These are phyloP conservation scores for Cataglyphis hispanica DNA, from an alignment of 1,140 invertebrate genomes.

Conservation along the genomic window DNA sequence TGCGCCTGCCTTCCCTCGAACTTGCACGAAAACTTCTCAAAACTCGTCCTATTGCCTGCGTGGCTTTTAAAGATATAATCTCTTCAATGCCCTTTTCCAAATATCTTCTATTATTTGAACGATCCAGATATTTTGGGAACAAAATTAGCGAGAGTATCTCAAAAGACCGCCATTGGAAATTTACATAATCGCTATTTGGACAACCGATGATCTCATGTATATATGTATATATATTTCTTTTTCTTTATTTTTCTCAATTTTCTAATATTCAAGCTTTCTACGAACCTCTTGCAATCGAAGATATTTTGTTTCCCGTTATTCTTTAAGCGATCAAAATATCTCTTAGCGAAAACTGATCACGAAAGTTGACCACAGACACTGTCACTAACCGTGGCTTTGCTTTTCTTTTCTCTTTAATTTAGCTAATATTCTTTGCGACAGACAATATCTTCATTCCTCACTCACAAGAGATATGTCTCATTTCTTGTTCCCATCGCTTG, in stretches of 20 bases:
- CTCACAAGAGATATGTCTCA: background rate
- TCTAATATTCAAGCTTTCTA: background rate
- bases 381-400: background rate
- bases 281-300: background rate
- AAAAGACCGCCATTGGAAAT: background rate
- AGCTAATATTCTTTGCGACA: background rate
- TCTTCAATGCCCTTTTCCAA: background rate
- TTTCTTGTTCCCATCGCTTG: slow-evolving; percentile 7
- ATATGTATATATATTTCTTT: background rate
- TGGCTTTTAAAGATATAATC: slow-evolving; percentile 19
- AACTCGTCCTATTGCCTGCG: slow-evolving; percentile 41
- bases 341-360: background rate
- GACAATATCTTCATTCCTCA: background rate
- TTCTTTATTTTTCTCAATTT: slow-evolving; percentile 31
- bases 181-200: background rate
- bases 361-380: background rate
- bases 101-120: background rate
- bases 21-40: background rate
- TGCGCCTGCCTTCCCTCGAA: slow-evolving; percentile 25
- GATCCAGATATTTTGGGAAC: background rate
- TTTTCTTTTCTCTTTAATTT: background rate
- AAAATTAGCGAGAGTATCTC: background rate
- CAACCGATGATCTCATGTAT: background rate
- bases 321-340: background rate
- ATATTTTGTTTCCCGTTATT: background rate